phyloP scores from a whole-genome alignment of 2,888 invertebrate genomes.

The Agrochola litura region DNA sequence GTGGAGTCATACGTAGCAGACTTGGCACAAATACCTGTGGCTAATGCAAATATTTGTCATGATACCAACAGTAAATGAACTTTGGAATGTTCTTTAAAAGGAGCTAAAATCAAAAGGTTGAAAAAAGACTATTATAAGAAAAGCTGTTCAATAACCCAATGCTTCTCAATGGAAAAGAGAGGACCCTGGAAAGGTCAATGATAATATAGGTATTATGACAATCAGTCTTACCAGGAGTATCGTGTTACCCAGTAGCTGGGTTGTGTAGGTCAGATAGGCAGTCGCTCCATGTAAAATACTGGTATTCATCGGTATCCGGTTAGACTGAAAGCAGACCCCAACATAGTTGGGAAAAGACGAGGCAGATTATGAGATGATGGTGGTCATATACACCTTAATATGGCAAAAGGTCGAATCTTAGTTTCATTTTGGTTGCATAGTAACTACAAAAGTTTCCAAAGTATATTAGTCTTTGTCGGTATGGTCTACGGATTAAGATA shows the following conservation, averaged over 20 bases:
- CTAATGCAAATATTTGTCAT: slow-evolving; percentile 15
- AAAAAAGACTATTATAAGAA: neutral
- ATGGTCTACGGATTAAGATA: slow-evolving; percentile 53
- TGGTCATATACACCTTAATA: neutral
- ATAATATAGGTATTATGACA: neutral
- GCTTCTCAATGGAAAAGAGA: neutral
- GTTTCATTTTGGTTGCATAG: neutral
- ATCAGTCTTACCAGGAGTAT: neutral
- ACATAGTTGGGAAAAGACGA: neutral
- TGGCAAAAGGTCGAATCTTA: neutral
- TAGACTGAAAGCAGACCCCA: neutral
- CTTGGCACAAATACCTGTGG: slow-evolving; percentile 25
- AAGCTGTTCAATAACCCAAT: neutral
- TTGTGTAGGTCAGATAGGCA: too few species aligned
- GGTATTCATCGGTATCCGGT: neutral
- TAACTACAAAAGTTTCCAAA: neutral
- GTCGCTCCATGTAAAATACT: too few species aligned
- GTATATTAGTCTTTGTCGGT: neutral
- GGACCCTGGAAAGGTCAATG: neutral
- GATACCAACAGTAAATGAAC: slow-evolving; percentile 1
- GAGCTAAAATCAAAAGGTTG: neutral
- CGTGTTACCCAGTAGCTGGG: neutral
- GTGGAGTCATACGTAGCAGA: slow-evolving; percentile 4
- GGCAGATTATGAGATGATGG: neutral
- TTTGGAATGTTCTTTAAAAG: slow-evolving; percentile 1